A percentile compares a stretch with the other conserved stretches of the same genome.
Conservation (phyloP, 2,888 invertebrate genomes). For the Scaptomyza polygonia region DNA sequence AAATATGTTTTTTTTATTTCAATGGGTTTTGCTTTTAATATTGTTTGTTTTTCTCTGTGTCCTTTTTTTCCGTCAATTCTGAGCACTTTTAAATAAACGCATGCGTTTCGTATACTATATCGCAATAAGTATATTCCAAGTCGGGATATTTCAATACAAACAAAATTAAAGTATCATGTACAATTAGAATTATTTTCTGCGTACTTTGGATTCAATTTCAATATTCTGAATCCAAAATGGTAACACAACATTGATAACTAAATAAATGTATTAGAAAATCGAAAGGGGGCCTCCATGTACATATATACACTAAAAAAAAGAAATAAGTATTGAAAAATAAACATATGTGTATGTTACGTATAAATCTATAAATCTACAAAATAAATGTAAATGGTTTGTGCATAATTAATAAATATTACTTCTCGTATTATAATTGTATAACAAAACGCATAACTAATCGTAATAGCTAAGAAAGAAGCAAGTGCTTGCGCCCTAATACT, state of each 20-base stretch:
- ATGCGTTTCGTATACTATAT: constrained; percentile 25
- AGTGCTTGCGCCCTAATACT: constrained; percentile 48
- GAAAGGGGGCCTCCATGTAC: not conserved
- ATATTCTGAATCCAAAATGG: no score
- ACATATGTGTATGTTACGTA: constrained; percentile 12
- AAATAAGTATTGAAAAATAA: not conserved
- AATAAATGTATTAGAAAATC: not conserved
- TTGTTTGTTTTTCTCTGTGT: not conserved
- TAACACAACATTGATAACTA: no score
- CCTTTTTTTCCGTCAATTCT: constrained; percentile 1
- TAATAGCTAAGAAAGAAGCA: constrained; percentile 38
- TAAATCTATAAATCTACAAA: constrained; percentile 19
- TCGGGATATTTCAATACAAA: constrained; percentile 1
- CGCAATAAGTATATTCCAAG: constrained; percentile 7
- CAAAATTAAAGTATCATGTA: not conserved
- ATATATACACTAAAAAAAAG: not conserved
- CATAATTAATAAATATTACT: constrained; percentile 42
- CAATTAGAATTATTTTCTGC: no score
- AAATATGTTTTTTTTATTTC: not conserved
- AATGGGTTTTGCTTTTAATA: constrained; percentile 6
- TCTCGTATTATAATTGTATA: constrained; percentile 22
- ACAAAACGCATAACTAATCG: constrained; percentile 21
- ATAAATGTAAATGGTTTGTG: constrained; percentile 46
- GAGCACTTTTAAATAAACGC: constrained; percentile 30
- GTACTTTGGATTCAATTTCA: no score